Evolutionary conservation across 2,888 invertebrate genomes (phyloP).

Genomic region (Thumatha senex): DNA sequence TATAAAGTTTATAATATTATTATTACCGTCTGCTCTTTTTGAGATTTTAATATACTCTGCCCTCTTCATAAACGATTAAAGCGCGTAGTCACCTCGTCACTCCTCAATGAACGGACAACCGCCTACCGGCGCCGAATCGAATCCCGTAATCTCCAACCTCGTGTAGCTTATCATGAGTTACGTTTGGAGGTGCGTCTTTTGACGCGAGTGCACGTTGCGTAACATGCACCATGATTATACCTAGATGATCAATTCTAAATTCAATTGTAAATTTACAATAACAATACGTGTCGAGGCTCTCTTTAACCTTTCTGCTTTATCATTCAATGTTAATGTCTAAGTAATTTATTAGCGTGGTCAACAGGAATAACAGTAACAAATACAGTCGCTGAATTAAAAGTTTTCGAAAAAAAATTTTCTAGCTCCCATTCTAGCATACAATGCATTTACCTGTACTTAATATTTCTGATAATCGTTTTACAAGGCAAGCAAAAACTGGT

Average conservation of each 20-base stretch:
- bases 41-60: background rate
- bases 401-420: background rate
- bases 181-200: slow-evolving; percentile 49
- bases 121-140: background rate
- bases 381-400: background rate
- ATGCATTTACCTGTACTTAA: slow-evolving; percentile 2
- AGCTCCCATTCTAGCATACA: slow-evolving; percentile 10
- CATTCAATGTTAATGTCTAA: too few species aligned
- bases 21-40: too few species aligned
- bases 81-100: too few species aligned
- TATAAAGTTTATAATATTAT: too few species aligned
- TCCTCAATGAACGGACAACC: too few species aligned
- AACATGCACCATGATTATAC: background rate
- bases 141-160: slow-evolving; percentile 37
- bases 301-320: too few species aligned
- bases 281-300: background rate
- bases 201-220: slow-evolving; percentile 10
- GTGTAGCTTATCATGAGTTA: slow-evolving; percentile 28
- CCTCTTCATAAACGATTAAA: too few species aligned
- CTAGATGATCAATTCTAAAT: background rate
- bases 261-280: background rate
- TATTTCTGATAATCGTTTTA: background rate
- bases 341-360: background rate
- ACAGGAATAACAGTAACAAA: too few species aligned
- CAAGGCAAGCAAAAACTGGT: slow-evolving; percentile 25